These are phyloP conservation scores for Brotula barbata DNA, from an alignment of 2,797 vertebrate species.

Conservation along the genomic window DNA sequence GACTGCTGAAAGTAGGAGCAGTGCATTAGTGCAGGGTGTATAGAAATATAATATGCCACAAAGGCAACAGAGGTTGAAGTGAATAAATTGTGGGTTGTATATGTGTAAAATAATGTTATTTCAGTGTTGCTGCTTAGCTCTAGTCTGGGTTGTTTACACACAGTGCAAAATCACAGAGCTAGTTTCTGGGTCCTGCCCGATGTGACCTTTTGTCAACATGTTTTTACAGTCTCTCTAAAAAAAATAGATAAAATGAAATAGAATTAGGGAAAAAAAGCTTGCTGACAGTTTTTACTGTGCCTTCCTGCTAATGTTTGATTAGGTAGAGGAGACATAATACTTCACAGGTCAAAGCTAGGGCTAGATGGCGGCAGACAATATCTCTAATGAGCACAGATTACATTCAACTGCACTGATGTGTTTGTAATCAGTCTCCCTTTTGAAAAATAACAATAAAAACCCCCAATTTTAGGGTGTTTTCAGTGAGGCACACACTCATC, in stretches of 20 bases:
- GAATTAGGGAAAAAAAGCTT: neutral
- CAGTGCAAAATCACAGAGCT: slow-evolving; percentile 16
- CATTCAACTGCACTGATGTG: neutral
- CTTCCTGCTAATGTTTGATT: neutral
- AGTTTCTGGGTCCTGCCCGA: slow-evolving; percentile 8
- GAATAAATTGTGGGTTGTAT: neutral
- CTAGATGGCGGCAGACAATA: neutral
- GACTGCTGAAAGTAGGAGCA: slow-evolving; percentile 22
- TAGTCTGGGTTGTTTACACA: slow-evolving; percentile 2
- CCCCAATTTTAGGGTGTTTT: slow-evolving; percentile 20
- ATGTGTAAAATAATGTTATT: neutral
- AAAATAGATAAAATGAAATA: neutral
- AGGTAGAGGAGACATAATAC: neutral
- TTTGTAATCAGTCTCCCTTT: neutral
- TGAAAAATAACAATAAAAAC: neutral
- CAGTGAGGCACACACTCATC: slow-evolving; percentile 24
- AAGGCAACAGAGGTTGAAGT: neutral
- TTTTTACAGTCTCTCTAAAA: slow-evolving; percentile 22
- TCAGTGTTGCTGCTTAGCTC: slow-evolving; percentile 8
- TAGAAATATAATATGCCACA: neutral
- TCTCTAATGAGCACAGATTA: slow-evolving; percentile 13
- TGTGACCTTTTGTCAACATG: slow-evolving; percentile 33
- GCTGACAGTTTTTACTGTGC: neutral
- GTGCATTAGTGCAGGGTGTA: neutral
- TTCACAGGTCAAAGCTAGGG: slow-evolving; percentile 5